Evolutionary conservation across 2,888 invertebrate species (phyloP).

Genomic region (Baccha elongata): DNA sequence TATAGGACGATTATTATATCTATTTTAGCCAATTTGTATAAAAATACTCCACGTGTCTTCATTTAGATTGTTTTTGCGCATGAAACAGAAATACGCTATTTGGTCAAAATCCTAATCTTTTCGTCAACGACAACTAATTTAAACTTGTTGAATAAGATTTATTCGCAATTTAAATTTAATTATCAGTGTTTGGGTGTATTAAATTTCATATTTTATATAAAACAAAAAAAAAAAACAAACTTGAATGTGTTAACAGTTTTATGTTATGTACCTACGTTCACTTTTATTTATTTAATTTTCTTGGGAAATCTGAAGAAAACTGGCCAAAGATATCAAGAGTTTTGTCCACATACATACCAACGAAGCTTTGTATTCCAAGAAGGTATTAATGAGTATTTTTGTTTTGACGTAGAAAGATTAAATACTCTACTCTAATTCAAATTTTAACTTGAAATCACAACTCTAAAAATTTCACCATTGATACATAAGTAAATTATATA

Average conservation of each 20-base stretch:
- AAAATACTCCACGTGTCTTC: slow-evolving; percentile 2
- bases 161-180: not conserved
- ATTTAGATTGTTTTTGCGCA: not conserved
- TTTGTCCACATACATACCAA: slow-evolving; percentile 20
- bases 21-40: not conserved
- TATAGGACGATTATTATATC: not conserved
- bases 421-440: slow-evolving; percentile 23
- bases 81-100: not conserved
- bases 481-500: slow-evolving; percentile 13
- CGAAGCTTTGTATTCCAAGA: slow-evolving; percentile 20
- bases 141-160: slow-evolving; percentile 8
- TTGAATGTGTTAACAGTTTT: not conserved
- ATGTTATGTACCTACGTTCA: not conserved
- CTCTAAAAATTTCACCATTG: slow-evolving; percentile 29
- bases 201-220: slow-evolving; percentile 49
- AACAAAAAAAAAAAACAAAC: no score
- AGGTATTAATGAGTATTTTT: not conserved
- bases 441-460: slow-evolving; percentile 32
- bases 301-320: not conserved
- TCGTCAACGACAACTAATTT: slow-evolving; percentile 1
- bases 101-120: not conserved
- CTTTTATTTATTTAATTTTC: not conserved
- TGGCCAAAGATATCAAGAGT: not conserved
- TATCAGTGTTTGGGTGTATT: slow-evolving; percentile 45
- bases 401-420: slow-evolving; percentile 11